A percentile compares a stretch with the other conserved stretches of the same genome.
These are phyloP conservation scores for Pseudeuparius sepicola DNA, from an alignment of 2,888 invertebrate species.

Conservation along the genomic window DNA sequence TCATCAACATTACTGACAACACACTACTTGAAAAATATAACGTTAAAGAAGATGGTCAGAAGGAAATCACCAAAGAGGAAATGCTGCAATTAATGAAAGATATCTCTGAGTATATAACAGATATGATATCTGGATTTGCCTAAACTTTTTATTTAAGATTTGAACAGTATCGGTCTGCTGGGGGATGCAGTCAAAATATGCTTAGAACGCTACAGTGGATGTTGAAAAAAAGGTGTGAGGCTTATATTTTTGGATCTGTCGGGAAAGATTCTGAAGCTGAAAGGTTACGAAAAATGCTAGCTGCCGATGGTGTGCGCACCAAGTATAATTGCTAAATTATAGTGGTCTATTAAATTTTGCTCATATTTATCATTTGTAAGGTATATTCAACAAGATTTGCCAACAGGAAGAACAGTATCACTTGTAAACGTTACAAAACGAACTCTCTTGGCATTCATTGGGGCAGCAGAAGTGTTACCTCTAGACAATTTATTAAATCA, in stretches of 20 bases:
- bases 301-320: conserved; percentile 37
- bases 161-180: conserved; percentile 29
- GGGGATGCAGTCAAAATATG: conserved; percentile 45
- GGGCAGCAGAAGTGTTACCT: conserved; percentile 42
- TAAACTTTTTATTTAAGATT: too few relatives aligned
- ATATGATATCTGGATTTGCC: too few relatives aligned
- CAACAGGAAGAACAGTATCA: conserved; percentile 45
- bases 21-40: conserved; percentile 35
- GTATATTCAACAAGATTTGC: too few relatives aligned
- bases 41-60: conserved; percentile 35
- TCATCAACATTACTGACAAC: conserved; percentile 30
- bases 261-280: conserved; percentile 42
- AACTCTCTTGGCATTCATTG: conserved; percentile 45
- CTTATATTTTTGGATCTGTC: conserved; percentile 43
- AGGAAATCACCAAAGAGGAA: conserved; percentile 32
- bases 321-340: conserved; percentile 30
- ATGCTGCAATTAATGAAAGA: conserved; percentile 31
- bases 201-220: conserved; percentile 41
- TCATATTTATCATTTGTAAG: too few relatives aligned
- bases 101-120: conserved; percentile 29
- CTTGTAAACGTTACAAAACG: conserved; percentile 40
- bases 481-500: conserved; percentile 30
- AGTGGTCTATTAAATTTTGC: conserved; percentile 1
- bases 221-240: conserved; percentile 25
- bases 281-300: conserved; percentile 36